A percentile compares a stretch with the other conserved stretches of the same genome.
phyloP scores from a whole-genome alignment of 2,113 vertebrate genomes.

The Gambusia holbrooki region DNA sequence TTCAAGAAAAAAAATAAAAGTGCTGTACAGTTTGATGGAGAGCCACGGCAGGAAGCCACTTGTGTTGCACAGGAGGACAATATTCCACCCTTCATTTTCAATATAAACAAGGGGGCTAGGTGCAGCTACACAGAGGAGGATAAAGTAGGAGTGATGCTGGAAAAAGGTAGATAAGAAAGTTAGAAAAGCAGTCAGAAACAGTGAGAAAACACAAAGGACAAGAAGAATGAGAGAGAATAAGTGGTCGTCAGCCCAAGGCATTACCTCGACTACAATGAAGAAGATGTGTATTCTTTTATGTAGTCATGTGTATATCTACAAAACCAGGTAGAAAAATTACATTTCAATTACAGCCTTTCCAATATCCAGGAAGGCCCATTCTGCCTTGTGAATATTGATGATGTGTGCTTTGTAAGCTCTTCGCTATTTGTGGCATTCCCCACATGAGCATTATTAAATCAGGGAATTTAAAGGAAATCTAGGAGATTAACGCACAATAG shows the following conservation, averaged over 20 bases:
- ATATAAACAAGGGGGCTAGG: constrained; percentile 58
- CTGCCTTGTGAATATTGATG: constrained; percentile 24
- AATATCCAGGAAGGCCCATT: constrained; percentile 31
- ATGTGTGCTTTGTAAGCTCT: constrained; percentile 12
- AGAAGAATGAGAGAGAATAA: constrained; percentile 23
- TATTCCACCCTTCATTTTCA: constrained; percentile 50
- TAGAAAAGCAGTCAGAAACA: constrained; percentile 45
- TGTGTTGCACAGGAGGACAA: constrained; percentile 38
- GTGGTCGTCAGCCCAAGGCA: constrained; percentile 37
- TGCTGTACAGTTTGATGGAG: constrained; percentile 38
- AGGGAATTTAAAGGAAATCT: constrained; percentile 18
- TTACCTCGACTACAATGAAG: constrained; percentile 41
- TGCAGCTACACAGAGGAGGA: constrained; percentile 49
- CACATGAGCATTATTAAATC: constrained; percentile 21
- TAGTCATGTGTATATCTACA: constrained; percentile 41
- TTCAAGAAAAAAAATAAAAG: constrained; percentile 36
- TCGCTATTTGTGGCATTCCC: constrained; percentile 12
- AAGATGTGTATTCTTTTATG: constrained; percentile 49
- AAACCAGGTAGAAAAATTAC: constrained; percentile 30
- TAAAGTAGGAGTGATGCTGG: constrained; percentile 60
- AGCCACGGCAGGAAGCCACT: constrained; percentile 56
- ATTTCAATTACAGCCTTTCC: constrained; percentile 43
- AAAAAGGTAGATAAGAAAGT: constrained; percentile 65
- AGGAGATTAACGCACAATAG: constrained; percentile 30
- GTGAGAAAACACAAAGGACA: constrained; percentile 24